These are phyloP conservation scores for Cerastoderma edule DNA, from an alignment of 2,888 invertebrate genomes.

Conservation along the genomic window DNA sequence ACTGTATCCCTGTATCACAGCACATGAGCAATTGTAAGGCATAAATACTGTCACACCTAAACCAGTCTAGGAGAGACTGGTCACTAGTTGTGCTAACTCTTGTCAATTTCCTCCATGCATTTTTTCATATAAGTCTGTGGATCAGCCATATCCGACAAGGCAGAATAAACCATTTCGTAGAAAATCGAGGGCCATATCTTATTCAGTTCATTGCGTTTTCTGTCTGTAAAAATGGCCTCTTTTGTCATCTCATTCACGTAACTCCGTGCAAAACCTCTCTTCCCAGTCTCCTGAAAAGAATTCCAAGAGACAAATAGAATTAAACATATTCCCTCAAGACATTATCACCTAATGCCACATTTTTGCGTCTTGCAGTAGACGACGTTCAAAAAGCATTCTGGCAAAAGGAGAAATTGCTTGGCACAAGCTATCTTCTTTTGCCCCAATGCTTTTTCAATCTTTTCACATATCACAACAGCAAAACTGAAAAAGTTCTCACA, in stretches of 20 bases:
- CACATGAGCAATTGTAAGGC: slow-evolving; percentile 19
- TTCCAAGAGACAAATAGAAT: no score
- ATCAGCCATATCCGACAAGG: slow-evolving; percentile 78
- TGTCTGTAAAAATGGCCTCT: slow-evolving; percentile 78
- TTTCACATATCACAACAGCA: no score
- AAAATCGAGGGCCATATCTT: slow-evolving; percentile 80
- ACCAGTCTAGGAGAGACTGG: slow-evolving; percentile 30
- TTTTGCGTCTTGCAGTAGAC: no score
- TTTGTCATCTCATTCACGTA: slow-evolving; percentile 77
- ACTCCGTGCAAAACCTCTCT: slow-evolving; percentile 69
- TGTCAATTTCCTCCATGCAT: slow-evolving; percentile 78
- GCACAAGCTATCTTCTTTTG: no score
- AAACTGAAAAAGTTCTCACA: no score
- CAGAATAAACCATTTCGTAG: slow-evolving; percentile 77
- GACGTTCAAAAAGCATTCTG: no score
- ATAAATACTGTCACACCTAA: slow-evolving; percentile 24
- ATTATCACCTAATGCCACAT: no score
- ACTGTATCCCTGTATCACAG: slow-evolving; percentile 10
- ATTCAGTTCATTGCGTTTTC: slow-evolving; percentile 75
- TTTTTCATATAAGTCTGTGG: slow-evolving; percentile 76
- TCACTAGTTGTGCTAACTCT: slow-evolving; percentile 59
- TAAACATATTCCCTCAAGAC: no score
- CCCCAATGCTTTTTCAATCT: no score
- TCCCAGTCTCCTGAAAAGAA: slow-evolving; percentile 70
- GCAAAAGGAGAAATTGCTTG: no score